These are phyloP conservation scores for Calephelis nemesis DNA, from an alignment of 1,140 invertebrate species.

Conservation along the genomic window DNA sequence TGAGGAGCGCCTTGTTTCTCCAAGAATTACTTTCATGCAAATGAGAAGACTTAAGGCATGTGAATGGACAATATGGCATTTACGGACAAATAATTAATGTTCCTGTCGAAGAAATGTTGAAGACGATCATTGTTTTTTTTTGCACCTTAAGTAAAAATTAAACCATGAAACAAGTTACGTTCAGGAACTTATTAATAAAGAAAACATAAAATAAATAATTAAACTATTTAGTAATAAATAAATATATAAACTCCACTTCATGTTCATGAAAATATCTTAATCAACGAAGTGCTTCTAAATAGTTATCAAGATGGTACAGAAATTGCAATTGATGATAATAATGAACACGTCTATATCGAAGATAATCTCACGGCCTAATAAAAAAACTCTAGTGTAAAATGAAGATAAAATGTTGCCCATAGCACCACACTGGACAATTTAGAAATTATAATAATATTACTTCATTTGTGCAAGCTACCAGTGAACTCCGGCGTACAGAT, in stretches of 20 bases:
- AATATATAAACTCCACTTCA: slow-evolving; percentile 31
- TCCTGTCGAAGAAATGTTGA: slow-evolving; percentile 27
- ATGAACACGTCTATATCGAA: slow-evolving; percentile 28
- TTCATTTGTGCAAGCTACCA: slow-evolving; percentile 21
- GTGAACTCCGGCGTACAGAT: slow-evolving; percentile 18
- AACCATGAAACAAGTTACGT: slow-evolving; percentile 29
- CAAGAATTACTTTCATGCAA: slow-evolving; percentile 7
- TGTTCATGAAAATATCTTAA: slow-evolving; percentile 29
- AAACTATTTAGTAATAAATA: slow-evolving; percentile 28
- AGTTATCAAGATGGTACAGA: slow-evolving; percentile 13
- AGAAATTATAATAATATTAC: slow-evolving; percentile 23
- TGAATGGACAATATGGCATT: slow-evolving; percentile 25
- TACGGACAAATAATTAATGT: slow-evolving; percentile 33
- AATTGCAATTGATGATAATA: slow-evolving; percentile 26
- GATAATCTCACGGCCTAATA: slow-evolving; percentile 27
- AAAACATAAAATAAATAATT: slow-evolving; percentile 26
- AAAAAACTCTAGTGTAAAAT: slow-evolving; percentile 30
- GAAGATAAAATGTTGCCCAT: slow-evolving; percentile 26
- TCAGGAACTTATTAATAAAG: slow-evolving; percentile 27
- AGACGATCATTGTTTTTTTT: slow-evolving; percentile 34
- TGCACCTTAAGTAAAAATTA: slow-evolving; percentile 29
- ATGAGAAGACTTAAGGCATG: slow-evolving; percentile 21
- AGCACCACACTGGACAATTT: slow-evolving; percentile 26
- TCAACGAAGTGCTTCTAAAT: slow-evolving; percentile 28
- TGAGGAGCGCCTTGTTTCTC: slow-evolving; percentile 2